Percentiles rank a stretch among this genome's conserved stretches.
Evolutionary conservation across 2,888 invertebrate species (phyloP).

Genomic region (Andrena bicolor): DNA sequence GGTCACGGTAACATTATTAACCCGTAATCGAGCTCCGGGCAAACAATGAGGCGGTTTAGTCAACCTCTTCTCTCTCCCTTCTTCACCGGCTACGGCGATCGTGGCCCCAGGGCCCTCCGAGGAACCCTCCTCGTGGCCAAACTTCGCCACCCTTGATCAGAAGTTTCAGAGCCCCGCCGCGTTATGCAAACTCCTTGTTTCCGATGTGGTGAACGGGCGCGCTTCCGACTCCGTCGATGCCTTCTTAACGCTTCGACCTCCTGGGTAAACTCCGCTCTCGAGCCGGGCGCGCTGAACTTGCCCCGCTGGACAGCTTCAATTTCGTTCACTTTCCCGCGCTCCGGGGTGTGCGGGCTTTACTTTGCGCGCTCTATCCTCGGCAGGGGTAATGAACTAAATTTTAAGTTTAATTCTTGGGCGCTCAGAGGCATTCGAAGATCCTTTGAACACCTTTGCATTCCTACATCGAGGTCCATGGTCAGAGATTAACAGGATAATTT

Average conservation of each 20-base stretch:
- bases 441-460: no score
- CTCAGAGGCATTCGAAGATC: no score
- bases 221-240: constrained; percentile 37
- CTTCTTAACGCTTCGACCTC: constrained; percentile 46
- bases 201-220: constrained; percentile 49
- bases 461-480: no score
- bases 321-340: constrained; percentile 20
- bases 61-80: constrained; percentile 19
- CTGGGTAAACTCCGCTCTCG: not conserved
- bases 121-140: constrained; percentile 55
- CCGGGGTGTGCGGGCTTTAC: not conserved
- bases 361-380: no score
- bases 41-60: constrained; percentile 72
- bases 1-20: constrained; percentile 74
- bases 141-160: constrained; percentile 66
- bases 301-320: constrained; percentile 36
- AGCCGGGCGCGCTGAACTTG: not conserved
- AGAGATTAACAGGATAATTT: no score
- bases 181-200: constrained; percentile 68
- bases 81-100: constrained; percentile 35
- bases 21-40: constrained; percentile 75
- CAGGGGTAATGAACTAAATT: no score
- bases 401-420: no score
- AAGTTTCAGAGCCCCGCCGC: constrained; percentile 54
- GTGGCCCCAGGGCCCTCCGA: constrained; percentile 51